Percentiles rank a stretch among this genome's conserved stretches.
These are phyloP conservation scores for Centrocercus urophasianus DNA, from an alignment of 2,113 vertebrate species.

Conservation along the genomic window DNA sequence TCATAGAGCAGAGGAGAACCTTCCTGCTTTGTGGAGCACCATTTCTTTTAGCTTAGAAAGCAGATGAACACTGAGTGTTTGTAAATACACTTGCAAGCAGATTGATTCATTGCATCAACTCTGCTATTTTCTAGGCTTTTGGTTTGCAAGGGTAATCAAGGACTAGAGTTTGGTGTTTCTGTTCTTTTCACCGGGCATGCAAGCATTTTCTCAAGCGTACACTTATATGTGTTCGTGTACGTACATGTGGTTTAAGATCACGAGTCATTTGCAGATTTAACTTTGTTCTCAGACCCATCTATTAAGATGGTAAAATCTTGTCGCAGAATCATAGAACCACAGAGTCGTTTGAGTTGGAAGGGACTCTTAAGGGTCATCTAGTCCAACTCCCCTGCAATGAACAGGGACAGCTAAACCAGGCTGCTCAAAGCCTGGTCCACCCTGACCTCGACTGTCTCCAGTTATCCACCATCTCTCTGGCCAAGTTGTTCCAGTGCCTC, in stretches of 20 bases:
- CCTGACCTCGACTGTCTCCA: no score
- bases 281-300: constrained; percentile 3
- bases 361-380: no score
- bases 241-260: not conserved
- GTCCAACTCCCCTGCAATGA: no score
- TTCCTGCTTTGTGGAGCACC: not conserved
- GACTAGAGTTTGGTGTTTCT: not conserved
- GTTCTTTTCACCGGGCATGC: not conserved
- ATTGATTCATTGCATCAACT: not conserved
- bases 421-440: no score
- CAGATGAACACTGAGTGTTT: not conserved
- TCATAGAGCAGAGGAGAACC: not conserved
- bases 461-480: no score
- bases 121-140: not conserved
- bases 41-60: constrained; percentile 11
- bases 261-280: not conserved
- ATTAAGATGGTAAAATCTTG: not conserved
- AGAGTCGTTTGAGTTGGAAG: no score
- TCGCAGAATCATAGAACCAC: no score
- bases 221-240: not conserved
- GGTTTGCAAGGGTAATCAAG: not conserved
- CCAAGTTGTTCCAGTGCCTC: no score
- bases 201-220: not conserved
- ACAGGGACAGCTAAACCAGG: no score
- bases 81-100: not conserved